A percentile compares a stretch with the other conserved stretches of the same genome.
phyloP scores from a whole-genome alignment of 2,888 invertebrate species.

The Ochropleura plecta region DNA sequence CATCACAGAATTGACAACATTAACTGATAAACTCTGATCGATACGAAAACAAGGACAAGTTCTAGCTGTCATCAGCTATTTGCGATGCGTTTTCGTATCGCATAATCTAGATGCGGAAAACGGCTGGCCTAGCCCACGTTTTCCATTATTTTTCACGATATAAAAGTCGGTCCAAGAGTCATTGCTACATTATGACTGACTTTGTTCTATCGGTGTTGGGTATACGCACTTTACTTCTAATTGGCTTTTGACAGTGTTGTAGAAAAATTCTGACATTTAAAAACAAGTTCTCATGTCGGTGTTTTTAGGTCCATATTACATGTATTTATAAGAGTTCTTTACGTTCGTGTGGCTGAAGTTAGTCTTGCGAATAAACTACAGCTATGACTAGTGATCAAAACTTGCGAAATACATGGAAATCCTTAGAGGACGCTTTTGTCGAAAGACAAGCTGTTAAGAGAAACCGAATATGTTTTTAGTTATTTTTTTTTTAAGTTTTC shows the following conservation, averaged over 20 bases:
- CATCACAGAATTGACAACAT: neutral
- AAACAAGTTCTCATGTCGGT: neutral
- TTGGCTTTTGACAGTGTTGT: neutral
- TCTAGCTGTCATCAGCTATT: too few relatives aligned
- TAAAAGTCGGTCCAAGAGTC: neutral
- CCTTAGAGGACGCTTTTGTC: too few relatives aligned
- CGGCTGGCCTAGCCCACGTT: too few relatives aligned
- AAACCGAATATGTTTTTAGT: too few relatives aligned
- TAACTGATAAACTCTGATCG: neutral
- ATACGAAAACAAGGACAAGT: neutral
- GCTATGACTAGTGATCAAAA: neutral
- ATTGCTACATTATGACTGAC: constrained; percentile 10
- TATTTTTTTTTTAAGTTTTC: too few relatives aligned
- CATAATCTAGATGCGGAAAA: neutral
- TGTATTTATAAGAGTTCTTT: too few relatives aligned
- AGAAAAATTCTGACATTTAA: neutral
- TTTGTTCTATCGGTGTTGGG: constrained; percentile 10
- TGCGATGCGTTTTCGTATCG: too few relatives aligned
- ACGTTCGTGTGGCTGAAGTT: neutral
- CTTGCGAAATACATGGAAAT: too few relatives aligned
- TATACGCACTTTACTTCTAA: constrained; percentile 1
- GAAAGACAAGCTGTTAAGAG: too few relatives aligned
- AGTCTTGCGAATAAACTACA: neutral
- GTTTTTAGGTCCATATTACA: neutral
- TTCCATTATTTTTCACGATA: too few relatives aligned